Evolutionary conservation across 2,797 vertebrate genomes (phyloP), one percentile per base, ranked within the genome.

Genomic region (Cyprinodon diabolis): DNA sequence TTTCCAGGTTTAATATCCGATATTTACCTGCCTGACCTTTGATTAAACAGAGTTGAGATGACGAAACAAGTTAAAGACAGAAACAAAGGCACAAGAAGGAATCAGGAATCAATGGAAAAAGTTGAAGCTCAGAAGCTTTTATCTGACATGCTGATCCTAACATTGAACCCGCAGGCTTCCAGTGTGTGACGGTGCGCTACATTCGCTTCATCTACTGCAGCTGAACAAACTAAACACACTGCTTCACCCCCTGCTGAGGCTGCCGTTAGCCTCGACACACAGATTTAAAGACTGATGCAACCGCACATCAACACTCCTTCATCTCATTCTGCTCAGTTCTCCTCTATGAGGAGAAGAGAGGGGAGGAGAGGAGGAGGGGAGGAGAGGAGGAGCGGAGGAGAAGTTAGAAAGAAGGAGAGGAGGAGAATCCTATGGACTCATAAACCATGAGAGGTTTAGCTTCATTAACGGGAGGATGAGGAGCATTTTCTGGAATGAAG

Each of bases 281-380:
- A 75, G 67, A 77, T 30, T 11, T 65, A 57, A 68, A 66, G 77
- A 55, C 78, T 91, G 92, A 93, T 87, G 91, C 90, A 94, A 93
- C 74, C 43, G 4, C 66, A 69, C 72, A 79, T 82, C 85, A 93
- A 93, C 75, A 86, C 87, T 81, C 78, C 70, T 70, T 70, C 23
- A 69, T 71, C 76, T 72, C 57, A 43, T 75, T 76, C 55, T 21
- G 37, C 62, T 60, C 30, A 0, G 4, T 58, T 57, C 40, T 66
- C 23, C 76, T 56, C 70, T 81, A 79, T 87, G 78, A 87, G 89
- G 52, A 13, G 56, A 56, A 54, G 25, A 10, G 25, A 69, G 81
- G 68, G 25, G 57, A 37, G 66, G 52, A 68, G 17, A 48, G 23
- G 70, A 73, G 69, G 5, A 13, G 75, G 73, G 71, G 69, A 60